Evolutionary conservation across 1,140 invertebrate genomes (phyloP).

Genomic region (Drosophila malerkotliana): DNA sequence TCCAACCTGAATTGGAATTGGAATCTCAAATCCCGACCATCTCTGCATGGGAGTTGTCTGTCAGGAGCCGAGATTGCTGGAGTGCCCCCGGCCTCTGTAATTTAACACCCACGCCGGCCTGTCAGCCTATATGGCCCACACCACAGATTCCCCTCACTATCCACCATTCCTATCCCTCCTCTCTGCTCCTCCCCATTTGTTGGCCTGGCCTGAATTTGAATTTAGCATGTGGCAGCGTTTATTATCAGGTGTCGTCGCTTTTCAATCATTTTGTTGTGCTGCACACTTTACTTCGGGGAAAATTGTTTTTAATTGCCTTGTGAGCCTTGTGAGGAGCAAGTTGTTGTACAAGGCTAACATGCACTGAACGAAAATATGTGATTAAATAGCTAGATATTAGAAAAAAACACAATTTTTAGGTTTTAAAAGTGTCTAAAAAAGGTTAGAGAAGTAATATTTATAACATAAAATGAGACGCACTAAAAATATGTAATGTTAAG

Average conservation of each 20-base stretch:
- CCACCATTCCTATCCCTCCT: conserved; percentile 6
- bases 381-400: background rate
- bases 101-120: conserved; percentile 73
- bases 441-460: no score
- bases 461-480: no score
- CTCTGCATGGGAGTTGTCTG: conserved; percentile 26
- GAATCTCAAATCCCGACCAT: conserved; percentile 16
- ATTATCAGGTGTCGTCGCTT: conserved; percentile 65
- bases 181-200: background rate
- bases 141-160: background rate
- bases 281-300: conserved; percentile 34
- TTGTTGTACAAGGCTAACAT: conserved; percentile 2
- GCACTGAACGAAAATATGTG: conserved; percentile 3
- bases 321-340: background rate
- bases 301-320: conserved; percentile 58
- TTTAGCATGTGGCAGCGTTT: conserved; percentile 52
- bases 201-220: conserved; percentile 43
- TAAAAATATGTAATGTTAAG: no score
- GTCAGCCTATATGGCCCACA: conserved; percentile 21
- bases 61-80: conserved; percentile 39
- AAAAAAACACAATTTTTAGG: no score
- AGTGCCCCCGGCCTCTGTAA: conserved; percentile 58
- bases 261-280: conserved; percentile 49
- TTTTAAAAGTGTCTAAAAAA: no score
- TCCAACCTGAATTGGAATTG: conserved; percentile 36